Conservation (phyloP, 2,113 vertebrate species). For the Corythoichthys haematopterus region DNA sequence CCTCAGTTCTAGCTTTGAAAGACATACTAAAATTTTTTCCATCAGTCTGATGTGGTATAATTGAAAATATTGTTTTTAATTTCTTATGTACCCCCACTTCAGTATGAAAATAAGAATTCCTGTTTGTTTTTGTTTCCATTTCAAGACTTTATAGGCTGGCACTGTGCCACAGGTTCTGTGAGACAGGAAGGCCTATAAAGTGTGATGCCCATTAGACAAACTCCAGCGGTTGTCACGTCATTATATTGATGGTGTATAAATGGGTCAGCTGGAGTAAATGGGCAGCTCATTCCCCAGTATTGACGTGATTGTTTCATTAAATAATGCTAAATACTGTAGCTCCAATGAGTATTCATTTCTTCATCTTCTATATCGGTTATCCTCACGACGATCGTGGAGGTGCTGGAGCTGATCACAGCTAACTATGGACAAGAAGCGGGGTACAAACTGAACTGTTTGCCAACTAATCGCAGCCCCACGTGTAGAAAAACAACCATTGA, state of each 20-base stretch:
- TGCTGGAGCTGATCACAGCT: no score
- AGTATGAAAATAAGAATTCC: neutral
- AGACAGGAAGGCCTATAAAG: conserved; percentile 5
- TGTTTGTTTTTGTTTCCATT: neutral
- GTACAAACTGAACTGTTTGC: no score
- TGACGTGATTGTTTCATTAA: neutral
- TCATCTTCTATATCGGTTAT: no score
- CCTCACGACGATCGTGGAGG: no score
- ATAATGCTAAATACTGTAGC: neutral
- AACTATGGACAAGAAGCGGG: no score
- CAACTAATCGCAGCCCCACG: no score
- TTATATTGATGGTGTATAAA: conserved; percentile 1
- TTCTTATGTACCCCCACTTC: neutral
- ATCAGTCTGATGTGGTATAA: no score
- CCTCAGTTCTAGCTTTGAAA: neutral
- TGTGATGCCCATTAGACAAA: neutral
- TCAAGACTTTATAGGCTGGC: neutral
- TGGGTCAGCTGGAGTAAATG: neutral
- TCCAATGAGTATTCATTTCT: no score
- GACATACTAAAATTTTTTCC: neutral
- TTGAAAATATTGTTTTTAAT: neutral
- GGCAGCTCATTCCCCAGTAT: neutral
- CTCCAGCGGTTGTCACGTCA: neutral
- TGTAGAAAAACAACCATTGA: no score
- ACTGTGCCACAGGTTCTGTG: neutral